Evolutionary conservation across 2,113 vertebrate genomes (phyloP), one percentile per base, ranked within the genome.

Genomic region (Pontoporia blainvillei): DNA sequence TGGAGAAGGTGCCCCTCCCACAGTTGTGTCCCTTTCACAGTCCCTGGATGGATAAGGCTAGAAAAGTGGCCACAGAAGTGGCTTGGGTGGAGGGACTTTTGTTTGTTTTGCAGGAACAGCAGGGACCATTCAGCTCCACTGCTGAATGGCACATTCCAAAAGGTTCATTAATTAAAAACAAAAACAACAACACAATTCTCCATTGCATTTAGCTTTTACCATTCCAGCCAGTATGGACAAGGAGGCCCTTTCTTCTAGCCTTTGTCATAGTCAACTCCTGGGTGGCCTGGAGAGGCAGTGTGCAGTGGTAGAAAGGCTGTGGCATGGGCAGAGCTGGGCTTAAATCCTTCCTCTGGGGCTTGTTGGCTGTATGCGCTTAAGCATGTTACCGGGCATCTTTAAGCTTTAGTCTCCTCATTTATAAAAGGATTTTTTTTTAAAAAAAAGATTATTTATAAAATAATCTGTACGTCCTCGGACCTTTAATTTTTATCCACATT

Each of bases 81-180:
- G 94, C 94, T 98, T 93, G 96, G 96, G 67, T 41, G 82, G 64
- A 95, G 88, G 44, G 94, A 86, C 94, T 83, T 95, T 59, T 92
- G 93, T 95, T 91, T 94, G 85, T 87, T 98, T 96, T 97, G 93
- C 96, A 91, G 6, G 39, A 97, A 90, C 96, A 97, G 96, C 98
- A 98, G 96, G 98, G 98, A 97, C 92, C 96, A 97, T 96, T 98
- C 92, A 97, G 97, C 79, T 90, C 95, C 39, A 62, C 81, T 97
- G 98, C 95, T 97, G 97, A 98, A 82, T 82, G 41, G 97, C 95
- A 94, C 96, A 94, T 97, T 98, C 94, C 94, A 94, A 57, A 72
- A 97, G 95, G 95, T 98, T 97, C 93, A 71, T 92, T 95, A 76
- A 86, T 97, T 92, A 76, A 91, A 96, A 96, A 95, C 94, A 91